Conservation (phyloP, 2,888 invertebrate genomes). For the Sphaerophoria taeniata region DNA sequence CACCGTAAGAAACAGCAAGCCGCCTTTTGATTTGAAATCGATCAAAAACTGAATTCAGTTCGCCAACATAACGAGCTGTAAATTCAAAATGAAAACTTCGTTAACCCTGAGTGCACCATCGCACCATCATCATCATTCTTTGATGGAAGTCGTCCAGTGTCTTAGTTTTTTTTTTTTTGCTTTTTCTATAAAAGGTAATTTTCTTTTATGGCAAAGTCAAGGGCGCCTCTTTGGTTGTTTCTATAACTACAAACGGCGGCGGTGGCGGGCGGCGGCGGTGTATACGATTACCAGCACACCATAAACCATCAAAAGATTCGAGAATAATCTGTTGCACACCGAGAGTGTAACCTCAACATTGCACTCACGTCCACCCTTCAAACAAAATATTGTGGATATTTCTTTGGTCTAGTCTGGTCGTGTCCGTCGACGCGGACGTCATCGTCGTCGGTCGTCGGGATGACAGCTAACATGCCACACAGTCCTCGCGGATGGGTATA, state of each 20-base stretch:
- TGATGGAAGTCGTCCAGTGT: neutral
- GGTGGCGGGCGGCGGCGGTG: too few relatives aligned
- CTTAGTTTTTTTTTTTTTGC: conserved; percentile 59
- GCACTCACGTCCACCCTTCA: conserved; percentile 74
- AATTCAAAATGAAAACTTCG: conserved; percentile 74
- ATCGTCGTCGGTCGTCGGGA: conserved; percentile 23
- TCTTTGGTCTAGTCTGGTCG: conserved; percentile 41
- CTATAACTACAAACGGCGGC: neutral
- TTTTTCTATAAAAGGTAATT: conserved; percentile 46
- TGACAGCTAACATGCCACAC: conserved; percentile 73
- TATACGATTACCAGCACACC: conserved; percentile 26
- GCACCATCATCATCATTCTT: conserved; percentile 14
- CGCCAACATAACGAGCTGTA: conserved; percentile 70
- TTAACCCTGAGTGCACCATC: conserved; percentile 69
- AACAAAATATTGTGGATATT: conserved; percentile 62
- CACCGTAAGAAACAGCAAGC: conserved; percentile 30
- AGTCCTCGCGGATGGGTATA: conserved; percentile 44
- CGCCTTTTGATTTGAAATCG: conserved; percentile 73
- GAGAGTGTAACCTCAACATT: conserved; percentile 69
- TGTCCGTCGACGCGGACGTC: too few relatives aligned
- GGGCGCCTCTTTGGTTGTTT: conserved; percentile 53
- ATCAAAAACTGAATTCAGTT: conserved; percentile 70
- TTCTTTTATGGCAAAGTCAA: conserved; percentile 73
- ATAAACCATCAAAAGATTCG: conserved; percentile 40
- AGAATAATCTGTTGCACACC: conserved; percentile 31